Percentiles rank a stretch among this genome's conserved stretches.
These are phyloP conservation scores for Himalopsyche japonica DNA, from an alignment of 2,888 invertebrate species.

Conservation along the genomic window DNA sequence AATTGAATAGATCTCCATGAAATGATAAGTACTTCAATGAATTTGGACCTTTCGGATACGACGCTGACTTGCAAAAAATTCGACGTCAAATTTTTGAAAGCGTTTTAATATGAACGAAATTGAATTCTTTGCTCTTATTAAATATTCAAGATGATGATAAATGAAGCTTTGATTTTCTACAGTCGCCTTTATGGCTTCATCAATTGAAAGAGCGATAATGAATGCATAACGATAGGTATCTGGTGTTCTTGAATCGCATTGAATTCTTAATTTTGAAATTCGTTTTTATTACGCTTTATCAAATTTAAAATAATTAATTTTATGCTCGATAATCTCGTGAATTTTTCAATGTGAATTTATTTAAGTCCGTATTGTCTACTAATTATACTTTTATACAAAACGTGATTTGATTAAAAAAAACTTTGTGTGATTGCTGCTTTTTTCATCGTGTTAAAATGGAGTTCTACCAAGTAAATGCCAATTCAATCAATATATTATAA, in stretches of 20 bases:
- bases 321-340: no score
- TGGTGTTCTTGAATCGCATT: background rate
- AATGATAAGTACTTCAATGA: background rate
- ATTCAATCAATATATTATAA: no score
- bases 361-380: no score
- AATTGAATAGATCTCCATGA: background rate
- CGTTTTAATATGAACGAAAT: background rate
- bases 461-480: no score
- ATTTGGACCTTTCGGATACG: background rate
- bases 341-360: no score
- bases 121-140: background rate
- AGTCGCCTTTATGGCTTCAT: background rate
- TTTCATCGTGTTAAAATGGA: no score
- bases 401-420: no score
- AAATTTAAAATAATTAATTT: background rate
- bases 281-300: background rate
- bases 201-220: background rate
- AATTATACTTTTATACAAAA: no score
- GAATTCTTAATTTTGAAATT: background rate
- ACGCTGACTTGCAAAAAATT: background rate
- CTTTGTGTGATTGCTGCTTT: no score
- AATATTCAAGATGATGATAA: background rate
- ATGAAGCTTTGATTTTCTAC: background rate
- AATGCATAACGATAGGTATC: background rate
- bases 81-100: background rate